Conservation (phyloP, 1,140 invertebrate genomes). For the Hormaphis cornu region DNA sequence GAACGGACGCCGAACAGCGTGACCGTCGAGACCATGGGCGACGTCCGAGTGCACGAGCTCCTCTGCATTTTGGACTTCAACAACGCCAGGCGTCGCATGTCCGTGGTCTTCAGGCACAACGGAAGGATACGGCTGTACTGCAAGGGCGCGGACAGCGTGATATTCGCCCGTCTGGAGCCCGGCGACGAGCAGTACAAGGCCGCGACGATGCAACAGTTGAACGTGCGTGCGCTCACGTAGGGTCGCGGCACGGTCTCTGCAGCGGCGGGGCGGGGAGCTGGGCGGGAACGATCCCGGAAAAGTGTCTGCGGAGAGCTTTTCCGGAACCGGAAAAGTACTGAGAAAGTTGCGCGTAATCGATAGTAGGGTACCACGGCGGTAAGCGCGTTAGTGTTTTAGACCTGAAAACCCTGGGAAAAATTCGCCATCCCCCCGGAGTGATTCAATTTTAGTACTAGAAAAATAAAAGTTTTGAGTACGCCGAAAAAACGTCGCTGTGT, state of each 20-base stretch:
- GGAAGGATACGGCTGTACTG: conserved; percentile 77
- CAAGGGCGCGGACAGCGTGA: conserved; percentile 97
- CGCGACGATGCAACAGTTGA: conserved; percentile 86
- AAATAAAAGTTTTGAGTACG: no score
- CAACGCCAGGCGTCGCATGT: conserved; percentile 98
- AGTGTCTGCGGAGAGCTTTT: no score
- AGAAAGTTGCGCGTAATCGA: no score
- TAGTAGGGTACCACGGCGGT: no score
- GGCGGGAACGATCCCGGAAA: no score
- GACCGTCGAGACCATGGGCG: conserved; percentile 77
- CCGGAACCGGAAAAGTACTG: background rate
- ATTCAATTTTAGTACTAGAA: no score
- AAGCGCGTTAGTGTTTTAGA: no score
- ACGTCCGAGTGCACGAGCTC: conserved; percentile 83
- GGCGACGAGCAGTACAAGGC: conserved; percentile 64
- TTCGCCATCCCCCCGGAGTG: no score
- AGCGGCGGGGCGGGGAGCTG: no score
- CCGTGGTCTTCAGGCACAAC: conserved; percentile 78
- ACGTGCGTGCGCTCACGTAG: conserved; percentile 58
- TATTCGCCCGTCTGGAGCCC: conserved; percentile 81
- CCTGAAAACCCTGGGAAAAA: no score
- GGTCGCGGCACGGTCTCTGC: no score
- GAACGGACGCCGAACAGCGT: conserved; percentile 87
- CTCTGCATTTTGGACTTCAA: conserved; percentile 98
- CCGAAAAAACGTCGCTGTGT: no score